A percentile compares a stretch with the other conserved stretches of the same genome.
These are phyloP conservation scores for Sclerurus mexicanus DNA, from an alignment of 2,113 vertebrate species.

Conservation along the genomic window DNA sequence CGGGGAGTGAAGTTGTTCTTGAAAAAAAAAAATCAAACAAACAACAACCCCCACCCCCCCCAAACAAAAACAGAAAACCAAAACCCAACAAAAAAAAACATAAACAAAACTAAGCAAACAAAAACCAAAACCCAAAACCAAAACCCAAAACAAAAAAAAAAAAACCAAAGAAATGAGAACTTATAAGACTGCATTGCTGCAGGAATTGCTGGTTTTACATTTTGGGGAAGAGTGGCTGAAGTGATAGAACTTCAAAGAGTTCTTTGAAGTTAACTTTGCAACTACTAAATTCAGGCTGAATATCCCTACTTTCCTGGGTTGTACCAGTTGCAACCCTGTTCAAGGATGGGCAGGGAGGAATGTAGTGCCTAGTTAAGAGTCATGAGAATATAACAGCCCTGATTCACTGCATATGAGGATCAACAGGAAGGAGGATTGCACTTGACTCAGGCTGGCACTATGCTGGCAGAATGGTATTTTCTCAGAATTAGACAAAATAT, in stretches of 20 bases:
- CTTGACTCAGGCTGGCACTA: not conserved
- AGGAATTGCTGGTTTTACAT: not conserved
- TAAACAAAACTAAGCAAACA: not conserved
- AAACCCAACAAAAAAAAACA: not conserved
- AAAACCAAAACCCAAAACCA: no score
- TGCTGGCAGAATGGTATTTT: not conserved
- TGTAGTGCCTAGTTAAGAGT: not conserved
- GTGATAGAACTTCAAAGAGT: not conserved
- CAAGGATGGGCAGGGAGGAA: not conserved
- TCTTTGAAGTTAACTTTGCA: not conserved
- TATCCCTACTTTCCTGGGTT: not conserved
- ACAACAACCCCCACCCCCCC: no score
- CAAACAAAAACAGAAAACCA: no score
- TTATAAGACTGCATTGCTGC: not conserved
- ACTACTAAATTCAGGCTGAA: not conserved
- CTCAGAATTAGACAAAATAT: not conserved
- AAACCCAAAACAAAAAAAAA: not conserved
- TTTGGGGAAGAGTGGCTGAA: not conserved
- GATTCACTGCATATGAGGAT: not conserved
- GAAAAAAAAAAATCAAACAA: not conserved
- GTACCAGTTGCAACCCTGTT: not conserved
- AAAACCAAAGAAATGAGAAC: not conserved
- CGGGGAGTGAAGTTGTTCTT: not conserved
- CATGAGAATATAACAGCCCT: not conserved
- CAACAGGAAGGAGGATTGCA: not conserved